Percentiles rank a stretch among this genome's conserved stretches.
These are phyloP conservation scores for Okamejei kenojei DNA, from an alignment of 2,797 vertebrate species.

Conservation along the genomic window DNA sequence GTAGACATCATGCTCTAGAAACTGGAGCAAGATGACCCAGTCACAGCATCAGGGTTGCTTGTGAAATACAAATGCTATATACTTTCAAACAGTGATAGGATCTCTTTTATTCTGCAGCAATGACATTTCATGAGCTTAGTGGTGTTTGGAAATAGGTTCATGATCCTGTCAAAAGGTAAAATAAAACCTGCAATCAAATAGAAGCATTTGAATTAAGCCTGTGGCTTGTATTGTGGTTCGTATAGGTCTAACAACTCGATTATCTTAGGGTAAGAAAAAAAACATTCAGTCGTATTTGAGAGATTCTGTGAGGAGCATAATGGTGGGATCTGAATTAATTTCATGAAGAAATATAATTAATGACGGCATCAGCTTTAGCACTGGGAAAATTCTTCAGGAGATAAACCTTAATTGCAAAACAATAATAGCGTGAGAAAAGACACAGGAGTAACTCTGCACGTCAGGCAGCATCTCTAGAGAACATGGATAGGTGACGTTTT, in stretches of 20 bases:
- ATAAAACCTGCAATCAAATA: background rate
- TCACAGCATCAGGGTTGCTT: background rate
- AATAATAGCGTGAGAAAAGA: too few species aligned
- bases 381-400: background rate
- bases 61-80: constrained; percentile 8
- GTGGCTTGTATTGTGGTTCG: too few species aligned
- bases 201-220: background rate
- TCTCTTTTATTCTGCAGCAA: background rate
- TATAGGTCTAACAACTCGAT: background rate
- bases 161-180: constrained; percentile 4
- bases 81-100: background rate
- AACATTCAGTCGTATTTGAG: background rate
- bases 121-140: background rate
- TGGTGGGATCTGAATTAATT: background rate
- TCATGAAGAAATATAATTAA: background rate
- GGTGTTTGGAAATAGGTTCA: background rate
- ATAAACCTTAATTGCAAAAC: too few species aligned
- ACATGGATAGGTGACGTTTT: too few species aligned
- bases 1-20: background rate
- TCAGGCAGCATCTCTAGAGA: too few species aligned
- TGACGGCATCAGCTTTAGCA: background rate
- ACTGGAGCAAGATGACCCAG: background rate
- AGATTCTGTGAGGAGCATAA: background rate
- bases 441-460: too few species aligned
- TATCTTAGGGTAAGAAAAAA: background rate